Evolutionary conservation across 2,888 invertebrate genomes (phyloP), one percentile per base, ranked within the genome.

Genomic region (Thalpophila matura): DNA sequence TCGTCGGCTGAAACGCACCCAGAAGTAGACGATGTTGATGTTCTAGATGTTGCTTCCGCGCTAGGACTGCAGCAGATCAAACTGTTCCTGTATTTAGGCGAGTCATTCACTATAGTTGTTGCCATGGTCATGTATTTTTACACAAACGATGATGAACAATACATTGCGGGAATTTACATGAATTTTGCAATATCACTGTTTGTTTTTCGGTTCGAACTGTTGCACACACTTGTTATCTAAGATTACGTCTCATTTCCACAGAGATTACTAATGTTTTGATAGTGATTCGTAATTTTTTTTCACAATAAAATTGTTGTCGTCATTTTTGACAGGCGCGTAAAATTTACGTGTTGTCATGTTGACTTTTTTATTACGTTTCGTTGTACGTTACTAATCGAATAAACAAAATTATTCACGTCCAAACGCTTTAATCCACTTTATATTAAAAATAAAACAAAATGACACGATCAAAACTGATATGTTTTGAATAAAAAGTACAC

Each of bases 1-100:
- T 96, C 96, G 82, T 96, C 96, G 1, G 95, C 96, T 2, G 96
- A 96, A 20, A 96, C 92, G 63, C 96, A 96, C 10, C 96, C 96
- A 0, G 96, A 96, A 0, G 96, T 95, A 0, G 96, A 95, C 0
- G 96, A 96, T 0, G 96, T 96, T 1, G 96, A 96, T 3, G 95
- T 95, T 31, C 87, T 79, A 0, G 93, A 89, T 0, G 90, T 91
- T 1, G 87, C 89, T 37, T 91, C 95, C 12, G 87, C 90, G 58
- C 92, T 83, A 1, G 94, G 94, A 63, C 94, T 94, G 76, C 95
- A 95, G 87, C 95, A 95, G 54, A 95, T 95, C 33, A 95, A 82
- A 73, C 94, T 94, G 80, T 91, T 93, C 29, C 87, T 89, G 76
- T 94, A 95, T 87, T 91, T 93, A 5, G 95, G 94, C 33, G 94